Conservation (phyloP, 1,140 invertebrate species). For the Pantala flavescens region DNA sequence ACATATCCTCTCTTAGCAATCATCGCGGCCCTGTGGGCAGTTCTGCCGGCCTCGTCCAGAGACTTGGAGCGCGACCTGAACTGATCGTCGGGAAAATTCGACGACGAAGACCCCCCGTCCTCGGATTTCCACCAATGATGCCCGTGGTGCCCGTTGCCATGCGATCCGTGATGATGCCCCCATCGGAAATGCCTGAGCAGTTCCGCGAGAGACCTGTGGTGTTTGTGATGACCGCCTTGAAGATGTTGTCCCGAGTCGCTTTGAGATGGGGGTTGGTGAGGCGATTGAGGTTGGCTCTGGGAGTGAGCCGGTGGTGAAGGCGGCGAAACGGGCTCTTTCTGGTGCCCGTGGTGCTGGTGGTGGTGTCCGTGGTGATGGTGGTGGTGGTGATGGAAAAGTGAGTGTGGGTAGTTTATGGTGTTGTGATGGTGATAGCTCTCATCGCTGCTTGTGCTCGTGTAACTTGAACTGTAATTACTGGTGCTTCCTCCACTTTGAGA, state of each 20-base stretch:
- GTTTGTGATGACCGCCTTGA: slow-evolving; percentile 4
- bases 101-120: slow-evolving; percentile 25
- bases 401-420: background rate
- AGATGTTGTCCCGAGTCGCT: background rate
- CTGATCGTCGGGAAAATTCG: slow-evolving; percentile 43
- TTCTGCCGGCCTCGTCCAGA: slow-evolving; percentile 46
- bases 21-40: slow-evolving; percentile 32
- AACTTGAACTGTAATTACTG: background rate
- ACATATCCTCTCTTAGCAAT: slow-evolving; percentile 26
- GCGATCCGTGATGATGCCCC: slow-evolving; percentile 42
- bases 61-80: slow-evolving; percentile 66
- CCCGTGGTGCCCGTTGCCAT: slow-evolving; percentile 31
- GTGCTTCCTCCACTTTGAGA: background rate
- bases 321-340: background rate
- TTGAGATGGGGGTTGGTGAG: background rate
- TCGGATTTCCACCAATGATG: slow-evolving; percentile 35
- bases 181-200: slow-evolving; percentile 59
- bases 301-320: background rate
- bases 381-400: background rate
- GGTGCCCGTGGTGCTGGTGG: background rate
- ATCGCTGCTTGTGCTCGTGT: background rate
- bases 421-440: background rate
- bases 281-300: slow-evolving; percentile 1
- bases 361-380: background rate
- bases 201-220: slow-evolving; percentile 46